Evolutionary conservation across 1,140 invertebrate genomes (phyloP).

Genomic region (Formica selysi): DNA sequence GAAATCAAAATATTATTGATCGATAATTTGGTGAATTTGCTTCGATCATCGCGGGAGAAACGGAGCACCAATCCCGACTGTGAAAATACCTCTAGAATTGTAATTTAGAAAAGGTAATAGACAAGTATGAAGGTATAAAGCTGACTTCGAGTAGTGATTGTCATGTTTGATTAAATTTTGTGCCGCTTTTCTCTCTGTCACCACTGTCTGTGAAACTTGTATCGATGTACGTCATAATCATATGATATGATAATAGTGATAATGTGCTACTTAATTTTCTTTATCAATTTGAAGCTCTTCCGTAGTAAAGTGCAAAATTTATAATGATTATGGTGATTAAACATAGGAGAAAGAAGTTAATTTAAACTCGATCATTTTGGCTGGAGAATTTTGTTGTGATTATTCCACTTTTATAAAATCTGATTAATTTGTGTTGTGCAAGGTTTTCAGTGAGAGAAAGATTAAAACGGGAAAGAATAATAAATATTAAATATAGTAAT

Average conservation of each 20-base stretch:
- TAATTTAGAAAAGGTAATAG: neutral
- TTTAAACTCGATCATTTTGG: neutral
- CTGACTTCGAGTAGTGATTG: neutral
- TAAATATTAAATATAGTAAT: constrained; percentile 9
- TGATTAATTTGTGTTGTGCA: neutral
- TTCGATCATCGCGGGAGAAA: neutral
- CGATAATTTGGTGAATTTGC: neutral
- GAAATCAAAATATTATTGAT: neutral
- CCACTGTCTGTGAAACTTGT: neutral
- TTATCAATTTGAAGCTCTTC: too few relatives aligned
- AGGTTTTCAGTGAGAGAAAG: neutral
- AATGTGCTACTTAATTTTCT: too few relatives aligned
- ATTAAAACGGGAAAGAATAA: neutral
- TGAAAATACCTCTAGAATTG: neutral
- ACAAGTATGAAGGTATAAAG: too few relatives aligned
- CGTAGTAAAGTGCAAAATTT: too few relatives aligned
- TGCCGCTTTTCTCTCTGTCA: neutral
- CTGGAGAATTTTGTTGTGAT: neutral
- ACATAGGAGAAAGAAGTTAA: neutral
- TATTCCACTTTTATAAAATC: neutral
- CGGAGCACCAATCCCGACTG: neutral
- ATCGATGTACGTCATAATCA: neutral
- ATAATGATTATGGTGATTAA: too few relatives aligned
- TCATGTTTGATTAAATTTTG: too few relatives aligned
- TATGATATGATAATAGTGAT: too few relatives aligned